phyloP scores from a whole-genome alignment of 2,797 vertebrate species.

The Acipenser transmontanus region DNA sequence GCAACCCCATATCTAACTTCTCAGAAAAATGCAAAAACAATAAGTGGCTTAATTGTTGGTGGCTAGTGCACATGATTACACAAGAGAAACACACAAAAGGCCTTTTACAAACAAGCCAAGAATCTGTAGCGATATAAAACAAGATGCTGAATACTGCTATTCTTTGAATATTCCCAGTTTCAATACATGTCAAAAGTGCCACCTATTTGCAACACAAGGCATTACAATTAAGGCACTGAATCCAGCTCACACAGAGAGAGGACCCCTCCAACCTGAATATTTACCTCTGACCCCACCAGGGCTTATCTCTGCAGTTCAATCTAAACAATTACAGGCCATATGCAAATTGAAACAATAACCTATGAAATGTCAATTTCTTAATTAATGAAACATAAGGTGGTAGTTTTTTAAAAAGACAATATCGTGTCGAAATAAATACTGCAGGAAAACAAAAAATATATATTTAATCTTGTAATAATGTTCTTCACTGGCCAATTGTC shows the following conservation, averaged over 20 bases:
- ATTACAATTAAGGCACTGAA: constrained; percentile 40
- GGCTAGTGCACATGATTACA: constrained; percentile 13
- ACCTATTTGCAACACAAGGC: constrained; percentile 63
- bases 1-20: too few species aligned
- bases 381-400: too few species aligned
- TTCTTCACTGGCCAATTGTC: too few species aligned
- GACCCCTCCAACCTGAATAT: background rate
- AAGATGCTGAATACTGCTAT: background rate
- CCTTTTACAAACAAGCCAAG: constrained; percentile 23
- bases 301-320: background rate
- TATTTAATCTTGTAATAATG: too few species aligned
- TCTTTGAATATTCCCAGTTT: constrained; percentile 1
- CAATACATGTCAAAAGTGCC: constrained; percentile 61
- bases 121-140: constrained; percentile 29
- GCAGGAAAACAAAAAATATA: too few species aligned
- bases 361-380: too few species aligned
- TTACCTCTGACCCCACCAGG: background rate
- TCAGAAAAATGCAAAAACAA: too few species aligned
- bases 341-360: background rate
- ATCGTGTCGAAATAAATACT: too few species aligned
- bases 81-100: constrained; percentile 7
- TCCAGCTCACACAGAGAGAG: background rate
- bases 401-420: too few species aligned
- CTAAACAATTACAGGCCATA: background rate
- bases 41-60: too few species aligned